These are phyloP conservation scores for Drosophila orena DNA, from an alignment of 1,140 invertebrate genomes.

Conservation along the genomic window DNA sequence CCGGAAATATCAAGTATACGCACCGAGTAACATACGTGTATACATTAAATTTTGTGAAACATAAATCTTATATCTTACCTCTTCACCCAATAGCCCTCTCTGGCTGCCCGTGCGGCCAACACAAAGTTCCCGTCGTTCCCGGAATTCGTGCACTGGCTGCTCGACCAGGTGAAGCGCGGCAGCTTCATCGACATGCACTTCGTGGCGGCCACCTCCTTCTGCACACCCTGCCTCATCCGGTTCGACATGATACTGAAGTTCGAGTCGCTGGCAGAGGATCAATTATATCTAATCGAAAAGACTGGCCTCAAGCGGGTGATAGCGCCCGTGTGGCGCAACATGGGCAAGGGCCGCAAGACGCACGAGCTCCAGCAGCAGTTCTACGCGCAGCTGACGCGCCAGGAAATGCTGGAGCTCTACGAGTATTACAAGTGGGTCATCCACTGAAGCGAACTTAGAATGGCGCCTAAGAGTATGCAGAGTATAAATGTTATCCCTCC, in stretches of 20 bases:
- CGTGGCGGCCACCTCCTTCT: conserved; percentile 93
- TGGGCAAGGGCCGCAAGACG: conserved; percentile 89
- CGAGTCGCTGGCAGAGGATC: conserved; percentile 94
- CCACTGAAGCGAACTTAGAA: too few species aligned
- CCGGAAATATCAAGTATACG: background rate
- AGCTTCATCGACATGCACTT: conserved; percentile 95
- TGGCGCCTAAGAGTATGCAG: too few species aligned
- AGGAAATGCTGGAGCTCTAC: conserved; percentile 91
- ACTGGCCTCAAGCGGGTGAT: conserved; percentile 90
- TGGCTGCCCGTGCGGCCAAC: conserved; percentile 51
- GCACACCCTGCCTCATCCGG: conserved; percentile 94
- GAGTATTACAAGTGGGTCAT: conserved; percentile 90
- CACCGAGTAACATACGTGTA: background rate
- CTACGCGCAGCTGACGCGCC: conserved; percentile 90
- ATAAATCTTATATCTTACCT: background rate
- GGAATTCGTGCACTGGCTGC: conserved; percentile 91
- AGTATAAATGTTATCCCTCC: too few species aligned
- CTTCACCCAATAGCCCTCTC: conserved; percentile 27
- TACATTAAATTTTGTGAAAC: background rate
- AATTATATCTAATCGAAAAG: conserved; percentile 92
- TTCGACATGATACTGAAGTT: conserved; percentile 96
- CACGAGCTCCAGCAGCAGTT: conserved; percentile 90
- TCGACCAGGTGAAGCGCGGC: conserved; percentile 88
- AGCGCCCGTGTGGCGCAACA: conserved; percentile 92
- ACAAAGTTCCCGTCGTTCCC: conserved; percentile 90